Evolutionary conservation across 2,113 vertebrate genomes (phyloP).

Genomic region (Sinosuthora webbiana): DNA sequence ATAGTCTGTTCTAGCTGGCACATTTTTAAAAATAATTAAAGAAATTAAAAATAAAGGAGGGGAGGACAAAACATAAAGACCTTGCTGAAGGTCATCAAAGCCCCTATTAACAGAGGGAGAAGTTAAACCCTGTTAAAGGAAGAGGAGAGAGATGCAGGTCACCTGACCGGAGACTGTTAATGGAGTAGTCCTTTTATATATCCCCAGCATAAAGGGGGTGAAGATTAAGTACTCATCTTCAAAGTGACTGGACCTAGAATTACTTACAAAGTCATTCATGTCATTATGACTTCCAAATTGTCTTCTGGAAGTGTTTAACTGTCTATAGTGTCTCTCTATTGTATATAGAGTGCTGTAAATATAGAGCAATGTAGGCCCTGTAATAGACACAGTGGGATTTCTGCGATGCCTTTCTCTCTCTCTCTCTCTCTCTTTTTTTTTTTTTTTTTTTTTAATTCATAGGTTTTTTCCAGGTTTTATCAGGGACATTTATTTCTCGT

Average conservation of each 20-base stretch:
- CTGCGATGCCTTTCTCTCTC: not conserved
- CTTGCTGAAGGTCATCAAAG: not conserved
- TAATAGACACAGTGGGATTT: not conserved
- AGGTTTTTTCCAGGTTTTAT: not conserved
- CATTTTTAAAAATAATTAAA: not conserved
- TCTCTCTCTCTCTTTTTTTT: no score
- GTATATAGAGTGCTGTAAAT: not conserved
- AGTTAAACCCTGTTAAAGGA: not conserved
- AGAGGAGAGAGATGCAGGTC: not conserved
- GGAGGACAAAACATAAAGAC: not conserved
- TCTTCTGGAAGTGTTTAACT: not conserved
- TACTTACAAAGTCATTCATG: not conserved
- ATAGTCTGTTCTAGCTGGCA: not conserved
- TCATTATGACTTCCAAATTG: not conserved
- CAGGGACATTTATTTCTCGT: not conserved
- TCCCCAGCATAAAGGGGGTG: not conserved
- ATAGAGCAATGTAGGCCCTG: not conserved
- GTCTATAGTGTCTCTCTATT: not conserved
- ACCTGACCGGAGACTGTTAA: not conserved
- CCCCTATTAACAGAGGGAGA: not conserved
- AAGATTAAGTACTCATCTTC: not conserved
- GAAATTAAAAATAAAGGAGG: rapidly evolving
- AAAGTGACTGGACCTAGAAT: not conserved
- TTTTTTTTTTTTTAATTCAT: not conserved
- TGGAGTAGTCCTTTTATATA: not conserved